Evolutionary conservation across 35 echinoderm and acorn worm species (phyloP).

Genomic region (Amphiura filiformis): DNA sequence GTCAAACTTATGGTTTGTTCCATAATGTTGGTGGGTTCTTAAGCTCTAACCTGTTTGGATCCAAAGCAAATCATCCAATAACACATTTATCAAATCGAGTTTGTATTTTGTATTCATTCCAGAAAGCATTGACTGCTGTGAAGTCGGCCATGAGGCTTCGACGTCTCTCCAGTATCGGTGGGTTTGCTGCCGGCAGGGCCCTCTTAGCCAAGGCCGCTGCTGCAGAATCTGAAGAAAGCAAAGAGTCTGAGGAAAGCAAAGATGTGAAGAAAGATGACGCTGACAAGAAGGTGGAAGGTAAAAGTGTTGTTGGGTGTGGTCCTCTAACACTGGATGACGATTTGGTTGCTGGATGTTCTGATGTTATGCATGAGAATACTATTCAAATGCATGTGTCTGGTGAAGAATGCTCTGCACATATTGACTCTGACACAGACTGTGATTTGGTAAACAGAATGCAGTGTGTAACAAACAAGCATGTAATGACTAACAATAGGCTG

Average conservation of each 20-base stretch:
- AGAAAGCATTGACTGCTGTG: conserved; percentile 97
- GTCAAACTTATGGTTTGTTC: too few relatives aligned
- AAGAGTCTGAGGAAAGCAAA: too few relatives aligned
- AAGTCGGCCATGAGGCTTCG: conserved; percentile 87
- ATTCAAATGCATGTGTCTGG: too few relatives aligned
- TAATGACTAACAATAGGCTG: background rate
- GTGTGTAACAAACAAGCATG: background rate
- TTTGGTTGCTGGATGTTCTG: background rate
- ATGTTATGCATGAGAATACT: background rate
- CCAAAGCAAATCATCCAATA: too few relatives aligned
- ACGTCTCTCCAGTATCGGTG: conserved; percentile 60
- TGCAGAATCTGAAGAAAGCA: background rate
- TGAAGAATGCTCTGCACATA: too few relatives aligned
- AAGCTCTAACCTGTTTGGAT: too few relatives aligned
- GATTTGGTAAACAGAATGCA: background rate
- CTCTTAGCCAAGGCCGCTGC: background rate
- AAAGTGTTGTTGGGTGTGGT: background rate
- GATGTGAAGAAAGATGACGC: too few relatives aligned
- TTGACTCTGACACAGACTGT: too few relatives aligned
- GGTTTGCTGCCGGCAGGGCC: background rate
- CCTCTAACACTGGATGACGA: too few relatives aligned
- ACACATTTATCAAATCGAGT: too few relatives aligned
- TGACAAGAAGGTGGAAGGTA: background rate
- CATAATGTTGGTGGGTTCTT: too few relatives aligned
- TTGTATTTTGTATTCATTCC: conserved; percentile 11